Conservation (phyloP, 2,888 invertebrate genomes). For the Ommatoiulus sabulosus region DNA sequence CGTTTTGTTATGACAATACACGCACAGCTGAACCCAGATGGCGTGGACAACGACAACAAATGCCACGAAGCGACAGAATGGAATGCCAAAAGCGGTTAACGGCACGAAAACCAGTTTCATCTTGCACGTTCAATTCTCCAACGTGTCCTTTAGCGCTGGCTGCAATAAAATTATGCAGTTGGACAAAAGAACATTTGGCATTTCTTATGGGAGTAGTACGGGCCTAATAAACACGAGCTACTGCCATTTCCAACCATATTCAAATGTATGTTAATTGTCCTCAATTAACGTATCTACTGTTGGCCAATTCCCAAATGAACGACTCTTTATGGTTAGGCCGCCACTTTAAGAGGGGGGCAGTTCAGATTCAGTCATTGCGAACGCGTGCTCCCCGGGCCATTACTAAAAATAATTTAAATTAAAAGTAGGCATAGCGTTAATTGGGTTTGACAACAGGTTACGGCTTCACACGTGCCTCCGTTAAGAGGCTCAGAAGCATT, state of each 20-base stretch:
- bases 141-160: not conserved
- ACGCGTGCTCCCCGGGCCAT: not conserved
- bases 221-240: slow-evolving; percentile 12
- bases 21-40: not conserved
- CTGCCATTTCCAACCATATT: slow-evolving; percentile 24
- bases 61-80: not conserved
- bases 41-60: not conserved
- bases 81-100: not conserved
- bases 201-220: slow-evolving; percentile 25
- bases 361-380: not conserved
- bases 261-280: slow-evolving; percentile 31
- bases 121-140: not conserved
- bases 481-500: not conserved
- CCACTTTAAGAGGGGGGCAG: not conserved
- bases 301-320: slow-evolving; percentile 39
- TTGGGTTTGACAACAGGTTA: not conserved
- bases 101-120: not conserved
- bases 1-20: no score
- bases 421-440: not conserved
- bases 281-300: slow-evolving; percentile 23
- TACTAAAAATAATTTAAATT: not conserved
- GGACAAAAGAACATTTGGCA: not conserved
- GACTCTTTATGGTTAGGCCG: slow-evolving; percentile 12
- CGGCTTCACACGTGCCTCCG: not conserved
- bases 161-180: slow-evolving; percentile 28